Evolutionary conservation across 2,888 invertebrate species (phyloP).

Genomic region (Esperia sulphurella): DNA sequence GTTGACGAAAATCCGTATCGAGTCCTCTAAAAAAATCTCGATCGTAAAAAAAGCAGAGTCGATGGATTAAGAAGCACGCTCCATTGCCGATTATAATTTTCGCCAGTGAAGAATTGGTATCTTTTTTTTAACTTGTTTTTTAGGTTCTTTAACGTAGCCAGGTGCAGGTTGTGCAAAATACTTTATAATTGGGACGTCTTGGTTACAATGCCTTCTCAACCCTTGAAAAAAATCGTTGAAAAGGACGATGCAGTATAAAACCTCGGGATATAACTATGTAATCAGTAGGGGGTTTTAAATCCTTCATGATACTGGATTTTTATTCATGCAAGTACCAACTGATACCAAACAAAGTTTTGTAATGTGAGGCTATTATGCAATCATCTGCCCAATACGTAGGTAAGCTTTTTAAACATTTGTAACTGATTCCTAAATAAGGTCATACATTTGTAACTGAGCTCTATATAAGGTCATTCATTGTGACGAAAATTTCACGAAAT

Average conservation of each 20-base stretch:
- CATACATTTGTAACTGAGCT: no score
- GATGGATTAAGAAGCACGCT: slow-evolving; percentile 65
- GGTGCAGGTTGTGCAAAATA: slow-evolving; percentile 54
- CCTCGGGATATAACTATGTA: not conserved
- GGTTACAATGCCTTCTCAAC: slow-evolving; percentile 24
- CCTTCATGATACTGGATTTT: not conserved
- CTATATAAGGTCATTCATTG: no score
- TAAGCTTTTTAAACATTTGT: no score
- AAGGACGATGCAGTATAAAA: slow-evolving; percentile 1
- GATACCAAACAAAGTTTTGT: not conserved
- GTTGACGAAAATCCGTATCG: slow-evolving; percentile 37
- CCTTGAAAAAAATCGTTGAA: slow-evolving; percentile 29
- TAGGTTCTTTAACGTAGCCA: slow-evolving; percentile 39
- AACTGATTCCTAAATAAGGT: no score
- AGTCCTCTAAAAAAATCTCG: slow-evolving; percentile 14
- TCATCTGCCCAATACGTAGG: no score
- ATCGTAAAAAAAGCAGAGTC: slow-evolving; percentile 24
- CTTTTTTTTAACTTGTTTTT: slow-evolving; percentile 21
- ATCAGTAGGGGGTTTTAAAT: slow-evolving; percentile 32
- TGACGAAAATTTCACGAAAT: no score
- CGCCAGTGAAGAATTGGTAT: slow-evolving; percentile 41
- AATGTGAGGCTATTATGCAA: no score
- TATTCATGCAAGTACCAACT: not conserved
- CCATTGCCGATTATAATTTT: slow-evolving; percentile 70
- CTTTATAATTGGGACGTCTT: slow-evolving; percentile 58